A percentile compares a stretch with the other conserved stretches of the same genome.
These are phyloP conservation scores for Lasioglossum zephyrum DNA, from an alignment of 2,888 invertebrate genomes.

Conservation along the genomic window DNA sequence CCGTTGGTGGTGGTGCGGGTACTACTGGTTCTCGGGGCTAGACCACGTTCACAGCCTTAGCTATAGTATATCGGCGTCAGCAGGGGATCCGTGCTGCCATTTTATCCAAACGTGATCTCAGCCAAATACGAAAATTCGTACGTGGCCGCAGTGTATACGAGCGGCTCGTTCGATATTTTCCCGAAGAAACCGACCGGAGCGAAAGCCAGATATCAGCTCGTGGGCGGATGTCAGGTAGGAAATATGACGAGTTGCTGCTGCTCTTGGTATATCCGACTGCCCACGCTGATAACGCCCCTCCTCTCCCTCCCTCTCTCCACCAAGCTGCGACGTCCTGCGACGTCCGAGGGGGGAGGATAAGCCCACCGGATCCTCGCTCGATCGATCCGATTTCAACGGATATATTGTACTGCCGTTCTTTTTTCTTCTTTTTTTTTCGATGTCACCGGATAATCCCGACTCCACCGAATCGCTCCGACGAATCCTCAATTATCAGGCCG, in stretches of 20 bases:
- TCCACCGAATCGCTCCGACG: not conserved
- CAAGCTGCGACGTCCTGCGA: slow-evolving; percentile 3
- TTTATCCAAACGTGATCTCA: slow-evolving; percentile 83
- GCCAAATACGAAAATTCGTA: slow-evolving; percentile 82
- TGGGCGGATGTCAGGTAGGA: slow-evolving; percentile 63
- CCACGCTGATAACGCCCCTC: slow-evolving; percentile 58
- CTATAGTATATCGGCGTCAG: slow-evolving; percentile 71
- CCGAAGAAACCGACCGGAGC: slow-evolving; percentile 31
- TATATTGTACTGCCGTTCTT: not conserved
- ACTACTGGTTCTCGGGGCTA: slow-evolving; percentile 29
- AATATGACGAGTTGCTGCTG: slow-evolving; percentile 64
- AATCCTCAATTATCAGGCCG: not conserved
- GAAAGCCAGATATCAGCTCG: slow-evolving; percentile 38
- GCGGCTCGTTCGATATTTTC: slow-evolving; percentile 61
- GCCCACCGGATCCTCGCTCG: slow-evolving; percentile 25
- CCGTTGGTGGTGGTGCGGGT: not conserved
- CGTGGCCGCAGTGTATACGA: slow-evolving; percentile 76
- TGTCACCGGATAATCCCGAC: not conserved
- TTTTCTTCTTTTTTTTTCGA: slow-evolving; percentile 8
- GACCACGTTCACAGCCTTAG: slow-evolving; percentile 57
- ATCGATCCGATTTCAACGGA: slow-evolving; percentile 45
- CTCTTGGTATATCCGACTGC: slow-evolving; percentile 45
- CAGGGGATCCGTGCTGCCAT: slow-evolving; percentile 79
- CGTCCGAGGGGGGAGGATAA: slow-evolving; percentile 27
- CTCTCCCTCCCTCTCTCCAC: not conserved